A percentile compares a stretch with the other conserved stretches of the same genome.
Evolutionary conservation across 1,140 invertebrate species (phyloP).

Genomic region (Sarcophaga bullata): DNA sequence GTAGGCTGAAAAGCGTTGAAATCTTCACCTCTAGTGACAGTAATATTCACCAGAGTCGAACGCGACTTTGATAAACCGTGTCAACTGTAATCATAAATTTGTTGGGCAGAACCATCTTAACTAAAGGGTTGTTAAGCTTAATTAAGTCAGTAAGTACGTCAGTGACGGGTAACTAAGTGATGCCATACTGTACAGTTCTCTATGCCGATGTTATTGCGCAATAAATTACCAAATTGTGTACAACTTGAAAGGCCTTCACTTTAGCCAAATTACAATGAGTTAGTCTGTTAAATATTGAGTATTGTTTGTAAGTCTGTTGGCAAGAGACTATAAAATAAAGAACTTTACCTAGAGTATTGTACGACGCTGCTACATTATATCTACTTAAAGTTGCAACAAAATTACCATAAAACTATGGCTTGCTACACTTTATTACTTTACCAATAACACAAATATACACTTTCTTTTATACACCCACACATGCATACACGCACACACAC

Average conservation of each 20-base stretch:
- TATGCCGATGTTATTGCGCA: too few species aligned
- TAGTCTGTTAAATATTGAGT: not conserved
- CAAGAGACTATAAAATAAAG: not conserved
- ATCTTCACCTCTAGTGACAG: too few species aligned
- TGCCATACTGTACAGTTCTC: too few species aligned
- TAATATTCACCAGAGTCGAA: too few species aligned
- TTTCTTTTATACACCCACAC: not conserved
- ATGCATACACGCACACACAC: not conserved
- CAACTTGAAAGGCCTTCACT: not conserved
- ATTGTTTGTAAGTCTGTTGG: not conserved
- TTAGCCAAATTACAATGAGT: not conserved
- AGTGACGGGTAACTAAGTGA: too few species aligned
- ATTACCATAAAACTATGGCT: not conserved
- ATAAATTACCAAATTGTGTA: not conserved
- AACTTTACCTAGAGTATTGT: not conserved
- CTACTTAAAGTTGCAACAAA: conserved; percentile 7
- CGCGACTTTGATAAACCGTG: too few species aligned
- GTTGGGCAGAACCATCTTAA: too few species aligned
- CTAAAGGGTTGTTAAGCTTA: too few species aligned
- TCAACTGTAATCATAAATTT: too few species aligned
- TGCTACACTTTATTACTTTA: conserved; percentile 10
- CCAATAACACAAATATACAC: not conserved
- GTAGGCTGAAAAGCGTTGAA: too few species aligned
- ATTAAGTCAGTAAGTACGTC: too few species aligned
- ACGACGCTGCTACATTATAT: not conserved